Evolutionary conservation across 1,140 invertebrate genomes (phyloP), one percentile per base, ranked within the genome.

Genomic region (Diplogasteroides magnus): DNA sequence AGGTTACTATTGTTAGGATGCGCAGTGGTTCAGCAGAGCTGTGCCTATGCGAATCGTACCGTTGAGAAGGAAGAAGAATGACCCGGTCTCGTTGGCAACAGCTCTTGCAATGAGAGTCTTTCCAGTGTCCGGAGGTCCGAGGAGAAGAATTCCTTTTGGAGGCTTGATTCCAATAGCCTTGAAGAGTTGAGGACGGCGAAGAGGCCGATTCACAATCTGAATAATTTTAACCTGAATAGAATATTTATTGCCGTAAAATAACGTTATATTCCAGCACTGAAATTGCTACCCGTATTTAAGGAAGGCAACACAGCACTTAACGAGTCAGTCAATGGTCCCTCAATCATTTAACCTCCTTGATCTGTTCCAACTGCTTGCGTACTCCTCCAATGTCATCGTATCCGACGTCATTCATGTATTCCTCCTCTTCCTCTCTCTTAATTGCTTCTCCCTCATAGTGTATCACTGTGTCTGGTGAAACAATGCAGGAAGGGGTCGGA

Each of bases 51-150:
- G n/a, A 23, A 25, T 25, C 37, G 61, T 80, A 88, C 89, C 95
- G 85, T 98, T 98, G 76, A 99, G 97, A 31, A 98, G 86, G 86
- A 98, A 98, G 87, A 99, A 98, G 86, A 98, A 98, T 25, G 95
- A 94, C 71, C 95, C 95, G 26, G 95, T 98, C 86, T 99, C 96
- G 83, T 98, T 98, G 57, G 96, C 96, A 1, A 99, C 95, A 73
- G 95, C 96, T 68, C 96, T 88, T 48, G 96, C 96, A 82, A 98
- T 97, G 2, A 99, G 86, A 19, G 96, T 98, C 86, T 98, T 98
- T 73, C 92, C 92, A 71, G 88, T 89, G 76, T 94, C 96, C 15
- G 96, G 95, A 31, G 95, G 95, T 11, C 95, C 95, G 84, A 96
- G 98, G 77, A 98, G 86, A 37, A 98, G 86, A 82, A 98, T 98